A percentile compares a stretch with the other conserved stretches of the same genome.
phyloP scores from a whole-genome alignment of 1,140 invertebrate genomes.

The Euwallacea fornicatus region DNA sequence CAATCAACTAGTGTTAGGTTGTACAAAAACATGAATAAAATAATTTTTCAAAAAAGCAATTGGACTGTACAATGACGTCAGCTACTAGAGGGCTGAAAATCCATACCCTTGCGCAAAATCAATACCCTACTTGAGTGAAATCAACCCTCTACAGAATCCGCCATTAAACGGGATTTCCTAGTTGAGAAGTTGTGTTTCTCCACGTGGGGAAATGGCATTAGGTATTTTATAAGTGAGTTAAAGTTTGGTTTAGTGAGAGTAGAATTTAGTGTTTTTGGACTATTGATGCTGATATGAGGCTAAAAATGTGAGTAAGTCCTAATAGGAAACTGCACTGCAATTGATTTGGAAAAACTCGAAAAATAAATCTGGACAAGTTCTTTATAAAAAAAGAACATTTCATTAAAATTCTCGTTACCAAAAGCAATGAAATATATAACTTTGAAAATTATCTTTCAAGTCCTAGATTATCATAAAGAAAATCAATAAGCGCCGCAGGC shows the following conservation, averaged over 20 bases:
- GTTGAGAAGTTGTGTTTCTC: not conserved
- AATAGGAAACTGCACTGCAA: too few relatives aligned
- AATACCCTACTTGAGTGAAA: conserved; percentile 8
- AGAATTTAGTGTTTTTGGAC: not conserved
- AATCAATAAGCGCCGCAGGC: conserved; percentile 27
- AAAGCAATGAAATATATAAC: too few relatives aligned
- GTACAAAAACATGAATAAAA: not conserved
- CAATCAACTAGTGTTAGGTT: conserved; percentile 33
- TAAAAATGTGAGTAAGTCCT: conserved; percentile 20
- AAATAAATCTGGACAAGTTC: too few relatives aligned
- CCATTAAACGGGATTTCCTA: conserved; percentile 8
- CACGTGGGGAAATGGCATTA: too few relatives aligned
- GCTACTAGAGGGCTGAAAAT: conserved; percentile 9
- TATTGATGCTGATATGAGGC: conserved; percentile 25
- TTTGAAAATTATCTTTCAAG: too few relatives aligned
- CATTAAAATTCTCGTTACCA: too few relatives aligned
- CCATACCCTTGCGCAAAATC: conserved; percentile 32
- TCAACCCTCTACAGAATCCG: conserved; percentile 9
- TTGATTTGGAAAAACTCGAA: too few relatives aligned
- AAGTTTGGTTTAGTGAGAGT: not conserved
- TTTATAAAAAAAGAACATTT: too few relatives aligned
- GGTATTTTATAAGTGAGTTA: not conserved
- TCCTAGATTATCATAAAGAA: not conserved
- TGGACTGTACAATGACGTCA: too few relatives aligned
- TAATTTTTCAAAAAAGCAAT: too few relatives aligned